These are phyloP conservation scores for Chionis minor DNA, from an alignment of 2,113 vertebrate species.

Conservation along the genomic window DNA sequence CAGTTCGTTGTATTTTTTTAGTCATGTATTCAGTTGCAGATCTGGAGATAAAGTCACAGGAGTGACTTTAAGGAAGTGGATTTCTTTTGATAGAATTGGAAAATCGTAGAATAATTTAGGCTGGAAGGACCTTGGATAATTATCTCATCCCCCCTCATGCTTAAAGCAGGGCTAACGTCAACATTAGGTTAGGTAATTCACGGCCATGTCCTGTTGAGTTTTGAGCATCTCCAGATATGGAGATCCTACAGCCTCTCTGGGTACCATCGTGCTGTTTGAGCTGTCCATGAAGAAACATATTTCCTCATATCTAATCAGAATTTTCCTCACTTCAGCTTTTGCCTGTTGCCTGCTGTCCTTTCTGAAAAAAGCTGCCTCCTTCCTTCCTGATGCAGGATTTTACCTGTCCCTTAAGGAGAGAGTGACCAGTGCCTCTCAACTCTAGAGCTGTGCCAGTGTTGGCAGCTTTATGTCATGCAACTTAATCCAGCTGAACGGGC, in stretches of 20 bases:
- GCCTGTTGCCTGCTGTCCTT: not conserved
- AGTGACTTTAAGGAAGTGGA: not conserved
- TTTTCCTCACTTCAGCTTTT: not conserved
- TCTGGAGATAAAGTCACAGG: not conserved
- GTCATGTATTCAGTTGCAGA: not conserved
- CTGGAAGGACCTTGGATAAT: not conserved
- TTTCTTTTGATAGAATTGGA: not conserved
- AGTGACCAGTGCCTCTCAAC: not conserved
- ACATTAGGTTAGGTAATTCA: not conserved
- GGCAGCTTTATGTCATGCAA: not conserved
- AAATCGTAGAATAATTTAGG: not conserved
- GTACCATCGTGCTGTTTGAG: not conserved
- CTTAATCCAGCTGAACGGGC: not conserved
- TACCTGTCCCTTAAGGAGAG: not conserved
- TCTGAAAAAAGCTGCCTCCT: not conserved
- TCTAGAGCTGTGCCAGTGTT: not conserved
- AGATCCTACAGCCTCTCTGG: not conserved
- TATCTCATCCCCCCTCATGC: not conserved
- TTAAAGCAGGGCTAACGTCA: not conserved
- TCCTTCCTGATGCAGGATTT: not conserved
- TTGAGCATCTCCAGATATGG: not conserved
- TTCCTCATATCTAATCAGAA: not conserved
- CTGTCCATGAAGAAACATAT: not conserved
- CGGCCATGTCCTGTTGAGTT: not conserved
- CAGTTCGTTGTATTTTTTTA: not conserved